Evolutionary conservation across 1,140 invertebrate genomes (phyloP), one percentile per base, ranked within the genome.

Genomic region (Ceratina calcarata): DNA sequence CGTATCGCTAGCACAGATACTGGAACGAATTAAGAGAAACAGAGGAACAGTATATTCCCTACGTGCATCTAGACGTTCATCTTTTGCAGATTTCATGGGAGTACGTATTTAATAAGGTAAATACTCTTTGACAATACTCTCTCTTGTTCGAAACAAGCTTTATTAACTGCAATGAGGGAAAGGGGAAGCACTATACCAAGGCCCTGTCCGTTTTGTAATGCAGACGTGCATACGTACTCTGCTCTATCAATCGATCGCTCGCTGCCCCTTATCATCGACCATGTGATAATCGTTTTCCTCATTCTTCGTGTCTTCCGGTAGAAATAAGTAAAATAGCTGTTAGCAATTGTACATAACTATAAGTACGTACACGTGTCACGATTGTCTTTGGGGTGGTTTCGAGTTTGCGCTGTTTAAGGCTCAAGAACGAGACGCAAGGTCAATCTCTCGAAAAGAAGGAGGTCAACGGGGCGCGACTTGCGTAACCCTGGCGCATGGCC

Each of bases 401-500:
- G 55, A 32, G 78, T 49, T 68, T 80, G 68, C 70, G 76, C 57
- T 71, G 74, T 82, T 49, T 55, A 78, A 78, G 49, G 24, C 20
- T 22, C 83, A 86, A 87, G 87, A 88, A 89, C 73, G 70, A 86
- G 82, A 83, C 55, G 73, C 91, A 93, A 92, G 92, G 92, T 92
- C 89, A 91, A 87, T 84, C 78, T 79, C 80, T 86, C 72, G 57
- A 68, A 80, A 74, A 78, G 87, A 92, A 92, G 76, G 89, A 91
- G 92, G 91, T 93, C 87, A 91, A 82, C 88, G 82, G 86, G 88
- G 86, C 88, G 84, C 81, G 78, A 67, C 86, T 92, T 92, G 89
- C 90, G 89, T 91, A 91, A 92, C 81, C 83, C 86, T 92, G 91
- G 89, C 90, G 84, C 68, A 67, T 32, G 53, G 86, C 91, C 91